A percentile compares a stretch with the other conserved stretches of the same genome.
Conservation (phyloP, 2,888 invertebrate species). For the Drosophila leonis region DNA sequence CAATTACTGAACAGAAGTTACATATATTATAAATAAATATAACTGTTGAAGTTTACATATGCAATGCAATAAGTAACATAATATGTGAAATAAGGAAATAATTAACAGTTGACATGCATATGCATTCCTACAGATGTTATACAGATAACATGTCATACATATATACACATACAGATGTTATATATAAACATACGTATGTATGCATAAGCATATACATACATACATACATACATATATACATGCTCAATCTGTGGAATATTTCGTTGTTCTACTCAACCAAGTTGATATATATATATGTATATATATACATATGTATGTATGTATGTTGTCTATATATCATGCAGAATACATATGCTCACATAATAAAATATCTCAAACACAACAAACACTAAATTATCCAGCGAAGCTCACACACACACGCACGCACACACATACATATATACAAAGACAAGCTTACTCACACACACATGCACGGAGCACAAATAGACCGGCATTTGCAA, state of each 20-base stretch:
- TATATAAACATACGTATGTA: conserved; percentile 1
- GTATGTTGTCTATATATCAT: background rate
- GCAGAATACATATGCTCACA: conserved; percentile 54
- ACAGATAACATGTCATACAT: background rate
- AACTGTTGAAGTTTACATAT: background rate
- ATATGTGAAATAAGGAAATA: background rate
- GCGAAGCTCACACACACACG: conserved; percentile 7
- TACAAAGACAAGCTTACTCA: conserved; percentile 14
- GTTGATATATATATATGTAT: background rate
- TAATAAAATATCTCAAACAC: conserved; percentile 49
- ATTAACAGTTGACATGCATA: background rate
- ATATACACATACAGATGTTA: background rate
- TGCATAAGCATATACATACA: background rate
- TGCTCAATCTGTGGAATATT: background rate
- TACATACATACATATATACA: background rate
- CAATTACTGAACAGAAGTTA: background rate
- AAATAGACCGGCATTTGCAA: conserved; percentile 60
- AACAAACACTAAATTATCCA: conserved; percentile 34
- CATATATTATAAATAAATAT: background rate
- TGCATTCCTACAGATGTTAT: background rate
- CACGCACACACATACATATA: conserved; percentile 8
- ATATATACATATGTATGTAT: background rate
- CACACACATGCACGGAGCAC: conserved; percentile 4
- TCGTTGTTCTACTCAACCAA: background rate
- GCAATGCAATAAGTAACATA: background rate